Base-by-base conservation (phyloP, 2,888 invertebrate species). In the Torymus auratus region DNA sequence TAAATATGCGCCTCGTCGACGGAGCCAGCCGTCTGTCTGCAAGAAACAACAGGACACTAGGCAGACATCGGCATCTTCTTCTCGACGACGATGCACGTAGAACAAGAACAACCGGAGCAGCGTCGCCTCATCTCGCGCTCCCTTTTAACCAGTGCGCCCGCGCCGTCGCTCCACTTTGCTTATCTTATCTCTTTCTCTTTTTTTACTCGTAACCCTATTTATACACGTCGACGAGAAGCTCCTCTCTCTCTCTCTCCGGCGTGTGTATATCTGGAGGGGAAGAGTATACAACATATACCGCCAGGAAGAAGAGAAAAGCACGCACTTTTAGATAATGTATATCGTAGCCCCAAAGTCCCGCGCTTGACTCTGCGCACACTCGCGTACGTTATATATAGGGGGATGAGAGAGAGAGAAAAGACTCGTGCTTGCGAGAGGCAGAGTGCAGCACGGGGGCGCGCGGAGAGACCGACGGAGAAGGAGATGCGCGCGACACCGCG, bases 401-500 rank as follows among this genome's bases (percentile, higher is more conserved):
- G 15, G 52, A 50, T 11, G 65, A 65, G 52, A 23, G 65, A 28
- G 64, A 64, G 15, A 12, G 65, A 65, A 52, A 12, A 12, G 50
- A 15, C 3, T 41, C 41, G 65, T 62, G 52, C 20, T n/a, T 52
- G 15, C 17, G 41, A 12, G 41, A 12, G 15, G 41, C 4, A 4
- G 55, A 12, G 20, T 65, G 20, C 12, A 7, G 61, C 23, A 55
- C 62, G 14, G 20, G 17, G 12, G 41, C 23, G 17, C 20, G 13
- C 4, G n/a, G 3, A n/a, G 14, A 55, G 17, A 56, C 28, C 67
- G 41, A 56, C 28, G 65, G 20, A 60, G 41, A 65, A 72, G 55
- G 62, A 60, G 75, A 72, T 88, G 83, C 86, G 88, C 87, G 86
- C 89, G 85, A 85, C 85, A 86, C 87, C 86, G 87, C 88, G 88